Evolutionary conservation across 2,888 invertebrate genomes (phyloP).

Genomic region (Meteorus cinctellus): DNA sequence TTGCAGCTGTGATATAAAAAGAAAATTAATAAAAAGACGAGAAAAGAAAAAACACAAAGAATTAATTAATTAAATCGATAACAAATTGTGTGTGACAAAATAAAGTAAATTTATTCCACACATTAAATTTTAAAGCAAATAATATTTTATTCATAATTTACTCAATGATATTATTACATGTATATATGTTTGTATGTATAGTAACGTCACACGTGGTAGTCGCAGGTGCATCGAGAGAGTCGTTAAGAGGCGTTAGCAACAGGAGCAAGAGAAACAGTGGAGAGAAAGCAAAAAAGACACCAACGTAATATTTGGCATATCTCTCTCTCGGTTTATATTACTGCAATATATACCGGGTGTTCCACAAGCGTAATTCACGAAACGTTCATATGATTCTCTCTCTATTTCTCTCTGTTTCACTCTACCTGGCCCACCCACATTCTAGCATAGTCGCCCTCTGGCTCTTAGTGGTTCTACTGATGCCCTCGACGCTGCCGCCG

Average conservation of each 20-base stretch:
- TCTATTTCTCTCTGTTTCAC: not conserved
- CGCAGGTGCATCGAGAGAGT: constrained; percentile 21
- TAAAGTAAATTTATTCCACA: constrained; percentile 17
- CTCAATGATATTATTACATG: not conserved
- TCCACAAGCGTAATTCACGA: constrained; percentile 37
- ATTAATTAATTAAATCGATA: constrained; percentile 22
- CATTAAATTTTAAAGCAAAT: constrained; percentile 23
- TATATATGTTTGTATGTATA: constrained; percentile 2
- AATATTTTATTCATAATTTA: constrained; percentile 18
- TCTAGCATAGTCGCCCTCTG: constrained; percentile 10
- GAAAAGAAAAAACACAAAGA: constrained; percentile 18
- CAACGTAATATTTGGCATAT: not conserved
- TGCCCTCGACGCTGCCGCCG: constrained; percentile 30
- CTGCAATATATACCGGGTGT: constrained; percentile 34
- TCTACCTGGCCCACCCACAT: not conserved
- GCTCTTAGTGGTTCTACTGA: constrained; percentile 42
- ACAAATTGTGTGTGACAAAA: constrained; percentile 16
- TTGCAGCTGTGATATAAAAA: constrained; percentile 51
- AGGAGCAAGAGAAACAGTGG: not conserved
- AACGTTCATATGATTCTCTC: constrained; percentile 5
- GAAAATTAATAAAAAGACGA: constrained; percentile 30
- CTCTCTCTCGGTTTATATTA: constrained; percentile 27
- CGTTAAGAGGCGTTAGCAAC: constrained; percentile 19
- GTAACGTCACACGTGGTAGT: not conserved
- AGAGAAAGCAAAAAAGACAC: not conserved